Conservation (phyloP, 2,113 vertebrate genomes). For the Orientallactaga bullata region DNA sequence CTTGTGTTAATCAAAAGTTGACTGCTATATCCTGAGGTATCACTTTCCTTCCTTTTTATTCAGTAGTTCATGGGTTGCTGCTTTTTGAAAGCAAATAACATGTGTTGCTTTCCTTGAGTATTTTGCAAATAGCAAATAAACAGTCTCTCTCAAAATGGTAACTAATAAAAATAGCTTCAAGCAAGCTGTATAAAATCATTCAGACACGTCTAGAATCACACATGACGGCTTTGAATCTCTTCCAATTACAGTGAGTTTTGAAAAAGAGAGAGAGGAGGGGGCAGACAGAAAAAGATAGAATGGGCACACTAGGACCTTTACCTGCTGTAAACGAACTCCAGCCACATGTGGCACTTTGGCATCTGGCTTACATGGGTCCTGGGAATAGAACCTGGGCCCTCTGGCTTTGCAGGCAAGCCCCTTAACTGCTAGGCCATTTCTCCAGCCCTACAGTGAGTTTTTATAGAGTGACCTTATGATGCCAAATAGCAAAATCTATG, state of each 20-base stretch:
- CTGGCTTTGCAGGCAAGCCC: no score
- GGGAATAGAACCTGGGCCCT: no score
- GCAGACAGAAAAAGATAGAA: no score
- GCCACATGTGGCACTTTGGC: no score
- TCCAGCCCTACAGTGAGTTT: background rate
- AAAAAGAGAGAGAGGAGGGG: no score
- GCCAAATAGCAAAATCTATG: background rate
- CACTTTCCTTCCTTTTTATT: conserved; percentile 1
- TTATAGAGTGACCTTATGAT: background rate
- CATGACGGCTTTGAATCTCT: background rate
- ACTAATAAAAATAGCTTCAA: background rate
- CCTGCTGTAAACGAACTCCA: no score
- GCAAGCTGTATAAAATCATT: background rate
- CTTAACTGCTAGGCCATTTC: no score
- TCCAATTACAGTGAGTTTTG: background rate
- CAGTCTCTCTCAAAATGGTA: background rate
- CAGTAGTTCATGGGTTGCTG: background rate
- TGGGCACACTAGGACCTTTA: no score
- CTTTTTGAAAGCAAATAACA: background rate
- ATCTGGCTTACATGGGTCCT: no score
- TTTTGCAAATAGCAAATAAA: conserved; percentile 20
- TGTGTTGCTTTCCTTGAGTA: conserved; percentile 27
- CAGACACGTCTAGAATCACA: background rate
- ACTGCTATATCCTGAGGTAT: background rate
- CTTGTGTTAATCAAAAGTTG: background rate